Base-by-base conservation (phyloP, 2,113 vertebrate genomes). In the Odocoileus hemionus region DNA sequence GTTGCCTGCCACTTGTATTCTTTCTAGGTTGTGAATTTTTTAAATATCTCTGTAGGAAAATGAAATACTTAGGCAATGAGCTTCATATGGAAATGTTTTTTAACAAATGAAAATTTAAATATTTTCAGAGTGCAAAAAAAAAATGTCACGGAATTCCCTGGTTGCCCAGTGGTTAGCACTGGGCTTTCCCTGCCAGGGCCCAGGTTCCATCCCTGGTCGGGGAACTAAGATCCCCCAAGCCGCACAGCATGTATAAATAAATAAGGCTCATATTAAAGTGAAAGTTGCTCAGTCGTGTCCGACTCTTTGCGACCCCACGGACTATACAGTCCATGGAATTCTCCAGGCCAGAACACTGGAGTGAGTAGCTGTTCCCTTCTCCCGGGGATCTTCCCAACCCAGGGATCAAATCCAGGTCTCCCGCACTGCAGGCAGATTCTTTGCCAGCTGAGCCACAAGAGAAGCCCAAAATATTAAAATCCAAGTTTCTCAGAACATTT, bases 121-220 rank as follows among this genome's bases (percentile, higher is more conserved):
- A 45, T 45, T 88, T 64, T 76, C 58, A 19, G 2, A 54, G 54
- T 5, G 25, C 36, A 61, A 94, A 80, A 88, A 36, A 21, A 36
- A 25, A 74, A 25, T 25, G 11, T 43, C 70, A 74, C 25, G 70
- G 70, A 74, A 74, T 74, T 43, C 36, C 36, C 21, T 3, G 10
- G 36, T 14, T 0, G 0, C 11, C 70, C 36, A 74, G 70, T 3
- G 21, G 70, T 36, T 70, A 70, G n/a, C 19, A 1, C 23, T 25
- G 0, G 0, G 36, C 11, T 43, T 74, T 74, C 70, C 9, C 36
- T 74, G 36, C 36, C 70, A 36, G 70, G 36, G 21, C 11, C 36
- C 21, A 39, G 70, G 10, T 25, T 43, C 70, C 70, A 23, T 43
- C 36, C 21, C 70, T 43, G 36, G 36, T 74, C 1, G 0, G 5